Evolutionary conservation across 1,140 invertebrate genomes (phyloP).

Genomic region (Muscidifurax raptorellus): DNA sequence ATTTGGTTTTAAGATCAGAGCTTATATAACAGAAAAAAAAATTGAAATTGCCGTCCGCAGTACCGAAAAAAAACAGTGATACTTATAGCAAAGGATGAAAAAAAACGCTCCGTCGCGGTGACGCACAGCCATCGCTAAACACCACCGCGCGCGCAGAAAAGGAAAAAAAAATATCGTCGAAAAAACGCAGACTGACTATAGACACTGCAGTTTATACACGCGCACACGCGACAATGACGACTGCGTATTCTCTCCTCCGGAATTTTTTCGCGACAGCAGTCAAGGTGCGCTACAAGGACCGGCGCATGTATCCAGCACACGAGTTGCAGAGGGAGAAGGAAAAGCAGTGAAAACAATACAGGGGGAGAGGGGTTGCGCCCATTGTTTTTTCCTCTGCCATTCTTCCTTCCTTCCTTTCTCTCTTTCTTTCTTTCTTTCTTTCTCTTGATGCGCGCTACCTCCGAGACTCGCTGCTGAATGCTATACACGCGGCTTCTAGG

Average conservation of each 20-base stretch:
- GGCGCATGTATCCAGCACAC: not conserved
- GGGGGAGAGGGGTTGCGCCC: not conserved
- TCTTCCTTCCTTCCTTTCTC: not conserved
- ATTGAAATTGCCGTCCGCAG: too few species aligned
- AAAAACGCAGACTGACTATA: not conserved
- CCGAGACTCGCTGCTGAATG: constrained; percentile 18
- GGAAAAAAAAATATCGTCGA: not conserved
- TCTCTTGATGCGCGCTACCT: not conserved
- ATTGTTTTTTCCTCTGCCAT: constrained; percentile 18
- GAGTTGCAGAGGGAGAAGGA: not conserved
- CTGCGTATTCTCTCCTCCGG: not conserved
- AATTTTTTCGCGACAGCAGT: not conserved
- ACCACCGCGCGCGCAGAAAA: too few species aligned
- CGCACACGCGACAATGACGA: constrained; percentile 8
- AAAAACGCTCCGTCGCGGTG: not conserved
- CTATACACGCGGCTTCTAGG: not conserved
- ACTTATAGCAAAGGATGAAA: too few species aligned
- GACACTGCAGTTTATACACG: not conserved
- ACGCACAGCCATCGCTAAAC: too few species aligned
- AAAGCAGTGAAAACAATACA: not conserved
- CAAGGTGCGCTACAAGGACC: not conserved
- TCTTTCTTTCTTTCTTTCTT: constrained; percentile 7
- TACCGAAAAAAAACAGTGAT: too few species aligned
- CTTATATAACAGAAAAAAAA: too few species aligned
- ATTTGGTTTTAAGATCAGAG: too few species aligned